Base-by-base conservation (phyloP, 1,140 invertebrate genomes). In the Lasioglossum baleicum region DNA sequence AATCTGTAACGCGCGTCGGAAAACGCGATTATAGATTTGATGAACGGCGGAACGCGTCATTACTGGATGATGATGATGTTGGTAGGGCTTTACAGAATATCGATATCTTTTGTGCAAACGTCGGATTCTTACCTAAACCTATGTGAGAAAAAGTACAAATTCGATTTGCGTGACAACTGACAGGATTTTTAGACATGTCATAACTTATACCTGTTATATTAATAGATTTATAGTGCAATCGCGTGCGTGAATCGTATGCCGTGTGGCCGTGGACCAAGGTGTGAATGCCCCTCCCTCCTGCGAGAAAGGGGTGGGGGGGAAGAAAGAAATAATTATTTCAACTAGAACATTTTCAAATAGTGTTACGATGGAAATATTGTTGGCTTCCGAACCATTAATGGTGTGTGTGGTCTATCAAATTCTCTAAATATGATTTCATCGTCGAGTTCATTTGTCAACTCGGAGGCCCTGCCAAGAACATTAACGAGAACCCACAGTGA, bases 141-240 rank as follows among this genome's bases (percentile, higher is more conserved):
- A 87, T 82, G 83, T 72, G 83, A 88, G 84, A 86, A 89, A 91
- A 91, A 92, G 91, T 92, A 92, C 91, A 92, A 92, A 92, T 92
- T 92, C 90, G 84, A 90, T 90, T 91, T 90, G 88, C 87, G 88
- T 89, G 87, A 91, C 85, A 90, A 90, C 88, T 86, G 86, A 90
- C 87, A 90, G 87, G 85, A 91, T 90, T 92, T 90, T 91, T 89
- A 83, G 85, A 89, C 83, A 90, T 82, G 90, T 92, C 89, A 87
- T 88, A 53, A 90, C 85, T 88, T 85, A 91, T 90, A 91, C 85
- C 87, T 92, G 88, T 92, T 91, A 91, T 91, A 91, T 92, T 89
- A 86, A 90, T 91, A 92, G 90, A 89, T 90, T 89, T 89, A 90
- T 90, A 91, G 91, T 92, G 90, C 90, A 90, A 92, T 91, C 88